phyloP scores from a whole-genome alignment of 2,797 vertebrate genomes.

The Propithecus deckenii region DNA sequence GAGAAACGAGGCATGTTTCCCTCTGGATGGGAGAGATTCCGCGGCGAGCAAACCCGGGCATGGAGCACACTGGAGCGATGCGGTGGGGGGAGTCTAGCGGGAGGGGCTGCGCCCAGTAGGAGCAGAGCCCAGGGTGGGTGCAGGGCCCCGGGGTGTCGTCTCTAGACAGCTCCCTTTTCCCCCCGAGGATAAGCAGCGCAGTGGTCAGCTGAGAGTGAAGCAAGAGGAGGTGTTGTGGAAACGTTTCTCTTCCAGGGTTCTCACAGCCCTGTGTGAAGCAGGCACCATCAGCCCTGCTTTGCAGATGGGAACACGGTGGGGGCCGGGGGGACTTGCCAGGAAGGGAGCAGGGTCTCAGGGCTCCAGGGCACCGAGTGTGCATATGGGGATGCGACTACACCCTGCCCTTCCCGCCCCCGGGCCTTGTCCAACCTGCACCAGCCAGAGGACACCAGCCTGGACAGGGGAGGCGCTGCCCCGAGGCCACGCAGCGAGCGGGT shows the following conservation, averaged over 20 bases:
- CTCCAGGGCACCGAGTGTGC: accelerated
- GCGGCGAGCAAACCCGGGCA: accelerated
- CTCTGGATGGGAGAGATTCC: not conserved
- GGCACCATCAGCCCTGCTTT: not conserved
- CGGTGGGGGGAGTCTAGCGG: not conserved
- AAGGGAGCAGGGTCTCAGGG: not conserved
- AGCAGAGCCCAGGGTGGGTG: too few relatives aligned
- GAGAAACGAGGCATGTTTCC: not conserved
- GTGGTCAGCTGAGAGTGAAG: not conserved
- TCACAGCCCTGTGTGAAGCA: not conserved
- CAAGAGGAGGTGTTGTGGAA: not conserved
- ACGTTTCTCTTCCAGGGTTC: not conserved
- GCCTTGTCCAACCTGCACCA: not conserved
- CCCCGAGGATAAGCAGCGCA: not conserved
- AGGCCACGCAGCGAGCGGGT: not conserved
- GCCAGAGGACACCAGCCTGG: not conserved
- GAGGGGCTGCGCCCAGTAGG: not conserved
- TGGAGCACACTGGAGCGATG: not conserved
- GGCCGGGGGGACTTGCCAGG: not conserved
- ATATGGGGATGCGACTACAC: too few relatives aligned
- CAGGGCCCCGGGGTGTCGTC: not conserved
- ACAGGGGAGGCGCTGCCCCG: too few relatives aligned
- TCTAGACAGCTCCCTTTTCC: not conserved
- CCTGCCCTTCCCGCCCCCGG: accelerated
- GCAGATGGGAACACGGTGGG: not conserved